Percentiles rank a stretch among this genome's conserved stretches.
Conservation (phyloP, 1,140 invertebrate species). For the Planococcus citri region DNA sequence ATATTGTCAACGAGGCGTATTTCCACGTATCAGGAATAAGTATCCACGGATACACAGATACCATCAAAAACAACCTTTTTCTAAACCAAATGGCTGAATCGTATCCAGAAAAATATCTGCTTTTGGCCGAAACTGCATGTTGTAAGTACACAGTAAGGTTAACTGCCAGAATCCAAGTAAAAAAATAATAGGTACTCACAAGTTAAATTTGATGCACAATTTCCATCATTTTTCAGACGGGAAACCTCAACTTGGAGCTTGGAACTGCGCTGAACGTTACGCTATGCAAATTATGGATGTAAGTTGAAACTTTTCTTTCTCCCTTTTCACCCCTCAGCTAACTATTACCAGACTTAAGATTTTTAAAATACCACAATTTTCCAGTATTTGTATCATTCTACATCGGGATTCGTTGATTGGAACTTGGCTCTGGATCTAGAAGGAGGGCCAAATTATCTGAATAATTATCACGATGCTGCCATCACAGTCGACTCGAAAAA, state of each 20-base stretch:
- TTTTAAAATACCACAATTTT: constrained; percentile 25
- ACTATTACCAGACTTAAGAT: too few species aligned
- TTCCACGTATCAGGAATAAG: not conserved
- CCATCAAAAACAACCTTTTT: not conserved
- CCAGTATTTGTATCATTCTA: constrained; percentile 55
- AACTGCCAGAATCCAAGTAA: too few species aligned
- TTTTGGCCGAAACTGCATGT: constrained; percentile 62
- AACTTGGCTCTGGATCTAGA: constrained; percentile 61
- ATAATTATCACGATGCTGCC: constrained; percentile 62
- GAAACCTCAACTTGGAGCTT: not conserved
- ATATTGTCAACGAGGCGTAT: not conserved
- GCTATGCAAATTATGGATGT: not conserved
- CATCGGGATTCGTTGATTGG: constrained; percentile 77
- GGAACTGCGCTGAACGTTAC: not conserved
- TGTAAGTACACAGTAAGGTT: constrained; percentile 39
- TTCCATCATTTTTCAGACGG: not conserved
- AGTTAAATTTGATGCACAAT: too few species aligned
- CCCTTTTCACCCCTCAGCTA: too few species aligned
- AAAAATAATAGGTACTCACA: too few species aligned
- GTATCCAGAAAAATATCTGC: constrained; percentile 56
- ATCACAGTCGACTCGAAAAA: constrained; percentile 54
- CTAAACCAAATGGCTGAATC: constrained; percentile 41
- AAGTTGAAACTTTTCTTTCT: not conserved
- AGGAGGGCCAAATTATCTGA: constrained; percentile 72
- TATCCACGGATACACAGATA: not conserved